Percentiles rank a stretch among this genome's conserved stretches.
Evolutionary conservation across 2,888 invertebrate species (phyloP).

Genomic region (Pyralis farinalis): DNA sequence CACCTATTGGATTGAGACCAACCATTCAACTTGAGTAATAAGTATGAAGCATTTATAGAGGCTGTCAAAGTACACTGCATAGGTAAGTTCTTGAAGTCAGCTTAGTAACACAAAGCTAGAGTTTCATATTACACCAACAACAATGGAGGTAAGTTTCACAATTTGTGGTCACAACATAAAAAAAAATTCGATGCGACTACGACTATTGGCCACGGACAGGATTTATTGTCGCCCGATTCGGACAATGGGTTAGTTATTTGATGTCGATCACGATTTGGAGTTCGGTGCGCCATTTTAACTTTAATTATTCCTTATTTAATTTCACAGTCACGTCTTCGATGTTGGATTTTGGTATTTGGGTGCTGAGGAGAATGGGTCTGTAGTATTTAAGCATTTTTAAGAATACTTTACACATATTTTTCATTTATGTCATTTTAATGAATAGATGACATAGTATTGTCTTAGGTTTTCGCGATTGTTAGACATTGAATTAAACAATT

Average conservation of each 20-base stretch:
- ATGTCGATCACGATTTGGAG: constrained; percentile 3
- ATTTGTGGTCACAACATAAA: constrained; percentile 54
- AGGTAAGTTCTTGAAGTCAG: not conserved
- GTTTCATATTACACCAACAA: constrained; percentile 63
- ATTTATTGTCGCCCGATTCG: constrained; percentile 56
- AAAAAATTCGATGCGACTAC: constrained; percentile 46
- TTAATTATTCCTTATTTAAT: not conserved
- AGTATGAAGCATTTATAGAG: too few species aligned
- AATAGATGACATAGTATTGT: too few species aligned
- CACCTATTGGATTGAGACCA: too few species aligned
- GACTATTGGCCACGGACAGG: constrained; percentile 51
- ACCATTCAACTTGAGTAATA: too few species aligned
- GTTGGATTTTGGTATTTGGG: too few species aligned
- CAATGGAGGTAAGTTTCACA: constrained; percentile 51
- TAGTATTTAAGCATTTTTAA: too few species aligned
- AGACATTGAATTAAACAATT: too few species aligned
- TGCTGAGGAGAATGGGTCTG: too few species aligned
- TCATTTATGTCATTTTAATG: too few species aligned
- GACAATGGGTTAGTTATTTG: constrained; percentile 55
- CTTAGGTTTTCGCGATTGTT: too few species aligned
- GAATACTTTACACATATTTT: too few species aligned
- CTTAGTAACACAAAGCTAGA: too few species aligned
- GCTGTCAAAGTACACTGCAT: constrained; percentile 17
- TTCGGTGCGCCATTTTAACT: not conserved
- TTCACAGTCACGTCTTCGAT: not conserved